Evolutionary conservation across 2,113 vertebrate genomes (phyloP), one percentile per base, ranked within the genome.

Genomic region (Calidris pugnax): DNA sequence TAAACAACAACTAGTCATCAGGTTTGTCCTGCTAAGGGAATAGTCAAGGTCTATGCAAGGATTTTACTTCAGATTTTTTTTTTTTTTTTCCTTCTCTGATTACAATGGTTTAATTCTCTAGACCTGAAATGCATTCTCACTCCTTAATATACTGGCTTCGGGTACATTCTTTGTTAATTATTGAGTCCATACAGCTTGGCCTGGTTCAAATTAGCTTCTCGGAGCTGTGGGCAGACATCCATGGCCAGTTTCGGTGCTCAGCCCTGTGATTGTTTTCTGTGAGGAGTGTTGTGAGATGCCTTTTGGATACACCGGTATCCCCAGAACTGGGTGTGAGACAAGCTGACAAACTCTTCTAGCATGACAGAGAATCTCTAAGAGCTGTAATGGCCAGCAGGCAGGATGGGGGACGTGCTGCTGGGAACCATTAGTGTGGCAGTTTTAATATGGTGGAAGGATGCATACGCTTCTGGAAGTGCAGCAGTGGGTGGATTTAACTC

Each of bases 1-100:
- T 96, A 97, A 97, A 96, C 97, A 96, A 96, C 97, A 97, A 95
- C 84, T 80, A 89, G 89, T 95, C 95, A 96, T 95, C 94, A 83
- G 89, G 94, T 85, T 91, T 83, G 94, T 91, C 95, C 94, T 89
- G 93, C 94, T 85, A n/a, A 55, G 91, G 95, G 87, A 96, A 95
- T 93, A 94, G 78, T 89, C 94, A 97, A 96, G 95, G 95, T 96
- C 95, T 94, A 39, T 67, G 85, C 95, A 96, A 96, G 90, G 93
- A 86, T 94, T 96, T 93, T 89, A 21, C 85, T 87, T 73, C 55
- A 27, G 50, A 19, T 48, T 75, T 66, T 89, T 83, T 51, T 48
- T 83, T 51, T 48, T 78, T 57, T 64, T 45, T 33, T 39, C 27
- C 85, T 84, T 60, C 69, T 85, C 47, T 96, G 78, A 90, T 94